Conservation (phyloP, 2,888 invertebrate species). For the Eilema griseolum region DNA sequence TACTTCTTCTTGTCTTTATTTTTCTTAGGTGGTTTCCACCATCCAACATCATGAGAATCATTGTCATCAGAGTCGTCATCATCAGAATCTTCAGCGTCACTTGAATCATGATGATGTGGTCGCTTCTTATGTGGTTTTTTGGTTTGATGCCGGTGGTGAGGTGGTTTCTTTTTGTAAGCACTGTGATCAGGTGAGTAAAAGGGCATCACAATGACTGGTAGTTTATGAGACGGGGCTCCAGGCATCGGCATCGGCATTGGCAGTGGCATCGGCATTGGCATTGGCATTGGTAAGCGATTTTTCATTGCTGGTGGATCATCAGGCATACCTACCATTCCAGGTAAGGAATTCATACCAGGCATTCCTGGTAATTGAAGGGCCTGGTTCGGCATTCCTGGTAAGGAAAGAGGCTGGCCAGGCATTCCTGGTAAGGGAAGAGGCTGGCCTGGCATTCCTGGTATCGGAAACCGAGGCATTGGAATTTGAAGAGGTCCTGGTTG, state of each 20-base stretch:
- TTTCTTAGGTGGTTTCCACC: conserved; percentile 56
- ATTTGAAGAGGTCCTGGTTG: conserved; percentile 52
- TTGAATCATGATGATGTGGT: conserved; percentile 26
- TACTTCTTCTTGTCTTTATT: conserved; percentile 46
- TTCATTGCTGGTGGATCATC: neutral
- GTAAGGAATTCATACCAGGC: conserved; percentile 21
- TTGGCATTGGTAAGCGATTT: conserved; percentile 23
- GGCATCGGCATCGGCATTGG: conserved; percentile 46
- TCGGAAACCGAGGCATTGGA: conserved; percentile 51
- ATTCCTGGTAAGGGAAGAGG: conserved; percentile 17
- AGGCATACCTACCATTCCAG: conserved; percentile 9
- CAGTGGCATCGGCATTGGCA: conserved; percentile 31
- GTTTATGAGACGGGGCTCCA: conserved; percentile 64
- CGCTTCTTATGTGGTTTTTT: conserved; percentile 35
- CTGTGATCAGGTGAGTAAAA: conserved; percentile 75
- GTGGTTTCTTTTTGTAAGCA: conserved; percentile 30
- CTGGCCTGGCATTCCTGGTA: conserved; percentile 28
- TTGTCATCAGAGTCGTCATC: conserved; percentile 41
- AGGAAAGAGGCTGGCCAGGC: conserved; percentile 21
- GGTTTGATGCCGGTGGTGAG: conserved; percentile 21
- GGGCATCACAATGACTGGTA: conserved; percentile 82
- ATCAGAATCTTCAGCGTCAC: conserved; percentile 40
- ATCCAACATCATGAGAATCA: conserved; percentile 57
- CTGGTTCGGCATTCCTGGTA: conserved; percentile 30
- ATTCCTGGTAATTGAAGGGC: conserved; percentile 32